phyloP scores from a whole-genome alignment of 2,888 invertebrate genomes.

The Drosophila maculinotata region DNA sequence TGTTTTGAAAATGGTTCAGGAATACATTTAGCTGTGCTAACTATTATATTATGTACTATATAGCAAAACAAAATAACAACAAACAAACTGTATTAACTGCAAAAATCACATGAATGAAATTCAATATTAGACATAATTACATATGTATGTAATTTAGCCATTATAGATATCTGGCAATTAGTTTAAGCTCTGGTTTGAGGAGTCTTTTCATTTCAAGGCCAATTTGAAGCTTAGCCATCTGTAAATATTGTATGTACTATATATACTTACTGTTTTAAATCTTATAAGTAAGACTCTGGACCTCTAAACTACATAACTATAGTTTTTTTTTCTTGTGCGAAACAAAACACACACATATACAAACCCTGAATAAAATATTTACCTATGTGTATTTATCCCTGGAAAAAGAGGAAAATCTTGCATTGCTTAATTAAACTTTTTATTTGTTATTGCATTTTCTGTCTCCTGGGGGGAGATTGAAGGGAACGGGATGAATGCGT shows the following conservation, averaged over 20 bases:
- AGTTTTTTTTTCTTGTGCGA: conserved; percentile 68
- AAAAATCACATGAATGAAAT: conserved; percentile 56
- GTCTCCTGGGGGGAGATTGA: conserved; percentile 2
- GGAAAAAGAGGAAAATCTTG: conserved; percentile 15
- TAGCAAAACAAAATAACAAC: not conserved
- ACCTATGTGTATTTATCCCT: conserved; percentile 29
- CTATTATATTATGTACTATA: conserved; percentile 8
- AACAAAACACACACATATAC: conserved; percentile 37
- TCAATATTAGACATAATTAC: conserved; percentile 30
- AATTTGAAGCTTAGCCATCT: conserved; percentile 22
- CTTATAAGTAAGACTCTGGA: conserved; percentile 43
- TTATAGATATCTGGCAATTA: not conserved
- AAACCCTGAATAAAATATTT: conserved; percentile 27
- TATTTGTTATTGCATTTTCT: conserved; percentile 37
- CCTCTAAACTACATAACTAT: conserved; percentile 38
- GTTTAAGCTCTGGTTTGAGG: conserved; percentile 1
- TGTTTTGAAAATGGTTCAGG: conserved; percentile 64
- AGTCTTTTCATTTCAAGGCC: conserved; percentile 3
- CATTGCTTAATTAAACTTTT: conserved; percentile 21
- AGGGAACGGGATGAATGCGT: conserved; percentile 23
- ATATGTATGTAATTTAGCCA: conserved; percentile 1
- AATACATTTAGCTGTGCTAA: conserved; percentile 77
- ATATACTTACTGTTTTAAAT: conserved; percentile 45
- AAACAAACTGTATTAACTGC: conserved; percentile 3
- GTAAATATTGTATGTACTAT: conserved; percentile 58